Evolutionary conservation across 2,797 vertebrate genomes (phyloP), one percentile per base, ranked within the genome.

Genomic region (Galagoides demidoff): DNA sequence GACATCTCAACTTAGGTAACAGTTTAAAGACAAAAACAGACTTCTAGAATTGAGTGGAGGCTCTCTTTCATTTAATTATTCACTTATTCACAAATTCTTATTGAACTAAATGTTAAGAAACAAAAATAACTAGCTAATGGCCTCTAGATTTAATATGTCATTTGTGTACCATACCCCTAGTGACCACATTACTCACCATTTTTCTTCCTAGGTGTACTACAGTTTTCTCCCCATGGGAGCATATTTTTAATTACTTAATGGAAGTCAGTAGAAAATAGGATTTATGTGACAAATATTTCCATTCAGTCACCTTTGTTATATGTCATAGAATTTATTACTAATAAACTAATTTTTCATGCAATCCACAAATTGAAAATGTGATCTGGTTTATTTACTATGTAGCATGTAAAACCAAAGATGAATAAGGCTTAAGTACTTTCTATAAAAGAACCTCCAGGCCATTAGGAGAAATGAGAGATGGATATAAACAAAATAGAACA

Each of bases 231-330:
- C 61, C 76, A 49, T 85, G 71, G 90, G 71, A 76, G 68, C 64
- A 63, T 66, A 76, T 77, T 85, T 93, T 96, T 94, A 97, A 97
- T 97, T 89, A 95, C 20, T 61, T 96, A 95, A 95, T 96, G 95
- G 81, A 81, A 95, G 86, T 84, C 71, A 89, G 49, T 31, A 87
- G 79, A 87, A 95, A 96, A 92, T 86, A 76, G 49, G 20, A 94
- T 93, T 96, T 90, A 66, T 7, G 59, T 92, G 85, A 92, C 49
- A 95, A 89, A 81, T 89, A 93, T 73, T 79, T 88, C 59, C 43
- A 93, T 79, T 59, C 70, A 91, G 43, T 90, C 83, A 81, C 64
- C 79, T 83, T 93, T 94, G 66, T 55, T 89, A 9, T 95, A 96
- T 83, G 63, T 85, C 74, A 95, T 86, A 19, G 34, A 22, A 89